Evolutionary conservation across 1,140 invertebrate species (phyloP), one percentile per base, ranked within the genome.

Genomic region (Lasioglossum baleicum): DNA sequence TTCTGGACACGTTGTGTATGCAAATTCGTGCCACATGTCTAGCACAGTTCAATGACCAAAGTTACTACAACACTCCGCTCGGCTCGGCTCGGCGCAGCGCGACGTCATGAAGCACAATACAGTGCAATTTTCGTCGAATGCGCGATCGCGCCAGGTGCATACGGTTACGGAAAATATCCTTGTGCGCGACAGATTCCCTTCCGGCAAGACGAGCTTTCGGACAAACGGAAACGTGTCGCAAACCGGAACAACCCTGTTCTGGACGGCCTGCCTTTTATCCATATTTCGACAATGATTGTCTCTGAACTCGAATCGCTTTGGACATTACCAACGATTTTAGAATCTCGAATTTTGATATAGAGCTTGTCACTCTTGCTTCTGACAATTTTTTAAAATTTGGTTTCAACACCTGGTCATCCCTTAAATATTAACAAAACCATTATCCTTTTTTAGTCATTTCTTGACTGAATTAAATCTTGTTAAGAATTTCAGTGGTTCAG

Each of bases 71-170:
- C 51, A 53, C 51, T 53, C 51, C 51, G 51, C 51, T 58, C 78
- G 51, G 13, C 53, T 0, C 44, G 44, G 48, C 61, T n/a, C 72
- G n/a, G 56, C 44, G 44, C 11, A 17, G 42, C 53, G 63, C 68
- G 44, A 10, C 75, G 53, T 85, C 71, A 74, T 82, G 64, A 60
- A 73, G 53, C 56, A 85, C 80, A 85, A 86, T 85, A 80, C 84
- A 75, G 60, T 61, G 80, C 71, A 86, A 86, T 86, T 85, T 86
- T 81, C 80, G 80, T 31, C 71, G 73, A 85, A 84, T 75, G 82
- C 70, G 69, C 83, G 75, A 85, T 66, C 40, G 67, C 83, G 44
- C 84, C 84, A 85, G 84, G 80, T 85, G 84, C 74, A 79, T 60
- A 72, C 64, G 69, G 35, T 79, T 70, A 35, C 42, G 66, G 71